phyloP scores from a whole-genome alignment of 37 sponge, comb jelly and placozoan species.

The Eunapius fragilis region DNA sequence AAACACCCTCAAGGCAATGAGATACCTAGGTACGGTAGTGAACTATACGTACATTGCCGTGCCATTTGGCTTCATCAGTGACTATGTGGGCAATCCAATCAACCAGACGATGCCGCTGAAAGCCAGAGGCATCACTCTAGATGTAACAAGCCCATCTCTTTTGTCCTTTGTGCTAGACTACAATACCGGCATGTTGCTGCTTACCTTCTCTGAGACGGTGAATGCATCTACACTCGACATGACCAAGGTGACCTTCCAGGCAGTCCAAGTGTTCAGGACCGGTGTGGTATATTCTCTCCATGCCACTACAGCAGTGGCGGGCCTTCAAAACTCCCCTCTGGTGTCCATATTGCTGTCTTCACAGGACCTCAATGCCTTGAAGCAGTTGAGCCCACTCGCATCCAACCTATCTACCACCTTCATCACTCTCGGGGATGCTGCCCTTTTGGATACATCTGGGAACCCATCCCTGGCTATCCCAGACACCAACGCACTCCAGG shows the following conservation, averaged over 20 bases:
- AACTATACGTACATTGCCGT: constrained; percentile 56
- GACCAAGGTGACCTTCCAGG: constrained; percentile 44
- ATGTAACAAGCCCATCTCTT: constrained; percentile 45
- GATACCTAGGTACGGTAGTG: constrained; percentile 26
- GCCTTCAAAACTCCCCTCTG: constrained; percentile 21
- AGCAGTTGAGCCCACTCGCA: constrained; percentile 52
- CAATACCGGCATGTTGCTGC: constrained; percentile 52
- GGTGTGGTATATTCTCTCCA: constrained; percentile 39
- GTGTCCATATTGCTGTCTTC: constrained; percentile 59
- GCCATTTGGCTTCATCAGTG: constrained; percentile 21
- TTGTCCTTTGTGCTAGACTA: constrained; percentile 62
- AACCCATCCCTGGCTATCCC: constrained; percentile 51
- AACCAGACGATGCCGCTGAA: constrained; percentile 30
- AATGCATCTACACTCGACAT: constrained; percentile 62
- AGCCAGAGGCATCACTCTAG: constrained; percentile 35
- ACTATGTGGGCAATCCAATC: constrained; percentile 51
- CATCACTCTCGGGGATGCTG: constrained; percentile 49
- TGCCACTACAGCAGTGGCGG: constrained; percentile 11
- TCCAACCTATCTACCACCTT: constrained; percentile 35
- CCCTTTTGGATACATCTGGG: constrained; percentile 67
- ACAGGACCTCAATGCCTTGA: constrained; percentile 79
- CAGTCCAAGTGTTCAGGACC: constrained; percentile 42
- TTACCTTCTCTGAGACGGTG: constrained; percentile 84
- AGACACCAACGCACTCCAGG: constrained; percentile 53
- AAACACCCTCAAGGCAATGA: constrained; percentile 48